Conservation (phyloP, 2,113 vertebrate species). For the Tyto alba region DNA sequence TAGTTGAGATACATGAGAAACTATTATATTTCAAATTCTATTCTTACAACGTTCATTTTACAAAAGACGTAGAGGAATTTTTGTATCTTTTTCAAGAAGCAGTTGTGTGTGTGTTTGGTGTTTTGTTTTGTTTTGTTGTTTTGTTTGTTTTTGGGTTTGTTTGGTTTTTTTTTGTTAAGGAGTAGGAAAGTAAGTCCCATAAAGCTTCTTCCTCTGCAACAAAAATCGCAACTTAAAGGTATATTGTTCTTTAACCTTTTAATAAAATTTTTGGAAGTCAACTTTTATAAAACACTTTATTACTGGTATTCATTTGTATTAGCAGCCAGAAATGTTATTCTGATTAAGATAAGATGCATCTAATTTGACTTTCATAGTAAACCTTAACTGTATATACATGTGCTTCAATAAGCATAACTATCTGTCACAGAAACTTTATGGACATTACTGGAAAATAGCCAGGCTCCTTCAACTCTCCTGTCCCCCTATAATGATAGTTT, state of each 20-base stretch:
- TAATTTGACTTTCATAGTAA: background rate
- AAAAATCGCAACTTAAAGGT: background rate
- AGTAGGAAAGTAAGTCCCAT: background rate
- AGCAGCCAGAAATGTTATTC: background rate
- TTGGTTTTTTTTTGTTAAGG: background rate
- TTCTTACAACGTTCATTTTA: background rate
- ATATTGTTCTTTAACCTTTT: background rate
- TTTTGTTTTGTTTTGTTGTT: background rate
- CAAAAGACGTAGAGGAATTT: background rate
- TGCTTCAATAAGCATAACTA: background rate
- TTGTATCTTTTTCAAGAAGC: background rate
- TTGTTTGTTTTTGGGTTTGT: background rate
- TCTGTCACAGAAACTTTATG: background rate
- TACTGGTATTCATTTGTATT: background rate
- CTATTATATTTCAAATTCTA: background rate
- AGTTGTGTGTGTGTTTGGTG: background rate
- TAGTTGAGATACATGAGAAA: background rate
- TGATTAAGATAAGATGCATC: background rate
- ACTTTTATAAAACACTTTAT: background rate
- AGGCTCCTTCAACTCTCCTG: background rate
- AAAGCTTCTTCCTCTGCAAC: background rate
- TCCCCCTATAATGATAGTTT: background rate
- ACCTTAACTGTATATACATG: background rate
- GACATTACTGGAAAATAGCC: background rate
- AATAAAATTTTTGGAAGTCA: background rate